Percentiles rank a stretch among this genome's conserved stretches.
Evolutionary conservation across 2,113 vertebrate genomes (phyloP).

Genomic region (Pimephales promelas): DNA sequence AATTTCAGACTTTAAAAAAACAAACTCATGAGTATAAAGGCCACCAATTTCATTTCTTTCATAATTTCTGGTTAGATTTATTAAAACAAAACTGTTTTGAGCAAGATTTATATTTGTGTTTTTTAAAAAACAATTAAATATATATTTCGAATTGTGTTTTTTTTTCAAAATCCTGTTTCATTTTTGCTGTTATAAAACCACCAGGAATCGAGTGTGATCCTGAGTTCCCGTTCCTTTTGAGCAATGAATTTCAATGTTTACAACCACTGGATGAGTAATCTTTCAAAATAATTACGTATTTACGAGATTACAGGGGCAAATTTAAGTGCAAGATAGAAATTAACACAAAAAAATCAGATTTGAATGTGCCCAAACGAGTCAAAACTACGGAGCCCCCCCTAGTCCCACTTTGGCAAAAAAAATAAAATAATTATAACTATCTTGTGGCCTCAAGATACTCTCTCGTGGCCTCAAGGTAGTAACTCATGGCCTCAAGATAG

Average conservation of each 20-base stretch:
- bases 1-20: background rate
- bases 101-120: background rate
- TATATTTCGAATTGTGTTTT: no score
- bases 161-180: no score
- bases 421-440: no score
- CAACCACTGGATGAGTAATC: background rate
- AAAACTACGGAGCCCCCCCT: no score
- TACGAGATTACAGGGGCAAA: background rate
- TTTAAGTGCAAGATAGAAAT: background rate
- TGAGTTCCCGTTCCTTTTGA: background rate
- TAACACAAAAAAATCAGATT: background rate
- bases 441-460: no score
- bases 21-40: background rate
- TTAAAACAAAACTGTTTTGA: background rate
- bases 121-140: no score
- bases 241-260: background rate
- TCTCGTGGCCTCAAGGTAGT: no score
- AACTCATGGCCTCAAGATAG: no score
- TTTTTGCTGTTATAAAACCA: background rate
- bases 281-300: background rate
- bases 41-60: background rate
- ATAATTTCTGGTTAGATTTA: background rate
- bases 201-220: background rate
- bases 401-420: no score
- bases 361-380: background rate